These are phyloP conservation scores for Peromyscus californicus DNA, from an alignment of 2,113 vertebrate genomes.

Conservation along the genomic window DNA sequence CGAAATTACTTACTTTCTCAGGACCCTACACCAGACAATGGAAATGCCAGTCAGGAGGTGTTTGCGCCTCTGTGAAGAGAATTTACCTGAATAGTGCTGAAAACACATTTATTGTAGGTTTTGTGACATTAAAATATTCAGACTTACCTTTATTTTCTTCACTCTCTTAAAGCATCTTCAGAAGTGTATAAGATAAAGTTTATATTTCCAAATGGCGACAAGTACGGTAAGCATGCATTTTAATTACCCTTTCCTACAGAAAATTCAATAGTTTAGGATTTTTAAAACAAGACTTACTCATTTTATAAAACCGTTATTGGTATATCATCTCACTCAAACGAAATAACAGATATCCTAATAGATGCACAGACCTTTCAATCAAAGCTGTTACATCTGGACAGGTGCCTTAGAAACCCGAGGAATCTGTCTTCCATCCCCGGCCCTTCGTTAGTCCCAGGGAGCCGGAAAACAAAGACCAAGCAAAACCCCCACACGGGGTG, in stretches of 20 bases:
- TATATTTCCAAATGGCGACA: constrained; percentile 91
- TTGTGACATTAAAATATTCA: constrained; percentile 42
- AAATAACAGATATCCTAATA: constrained; percentile 51
- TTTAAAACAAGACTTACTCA: constrained; percentile 24
- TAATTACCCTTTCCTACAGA: constrained; percentile 61
- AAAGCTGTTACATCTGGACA: background rate
- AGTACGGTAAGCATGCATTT: constrained; percentile 87
- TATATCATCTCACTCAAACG: constrained; percentile 36
- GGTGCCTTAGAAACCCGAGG: background rate
- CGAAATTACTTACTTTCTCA: constrained; percentile 55
- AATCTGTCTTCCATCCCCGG: background rate
- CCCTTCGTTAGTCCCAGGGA: background rate
- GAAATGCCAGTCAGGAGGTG: constrained; percentile 25
- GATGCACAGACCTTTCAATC: background rate
- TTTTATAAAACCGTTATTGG: constrained; percentile 31
- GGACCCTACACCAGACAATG: background rate
- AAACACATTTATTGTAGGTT: constrained; percentile 10
- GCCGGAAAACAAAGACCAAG: background rate
- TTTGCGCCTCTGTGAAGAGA: constrained; percentile 36
- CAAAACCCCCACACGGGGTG: background rate
- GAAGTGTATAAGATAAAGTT: constrained; percentile 83
- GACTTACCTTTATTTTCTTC: constrained; percentile 61
- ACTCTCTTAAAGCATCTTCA: constrained; percentile 83
- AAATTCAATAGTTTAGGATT: constrained; percentile 59
- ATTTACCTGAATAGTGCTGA: constrained; percentile 21